Base-by-base conservation (phyloP, 2,113 vertebrate genomes). In the Turnix velox region DNA sequence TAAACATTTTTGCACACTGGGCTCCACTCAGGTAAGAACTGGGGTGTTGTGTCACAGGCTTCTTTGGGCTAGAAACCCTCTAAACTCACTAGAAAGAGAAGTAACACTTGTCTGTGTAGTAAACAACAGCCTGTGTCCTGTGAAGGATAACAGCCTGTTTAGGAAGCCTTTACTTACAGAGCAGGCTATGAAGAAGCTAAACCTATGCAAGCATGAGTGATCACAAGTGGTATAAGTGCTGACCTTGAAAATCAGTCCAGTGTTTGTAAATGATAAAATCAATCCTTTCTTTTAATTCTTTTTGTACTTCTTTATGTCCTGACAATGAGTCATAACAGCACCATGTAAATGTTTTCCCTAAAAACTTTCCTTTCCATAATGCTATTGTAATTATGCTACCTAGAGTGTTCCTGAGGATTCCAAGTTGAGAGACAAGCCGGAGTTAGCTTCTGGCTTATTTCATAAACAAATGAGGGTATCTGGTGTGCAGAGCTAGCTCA, bases 1-100 rank as follows among this genome's bases (percentile, higher is more conserved):
- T 58, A 18, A 42, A 24, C 2, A 2, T 7, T 28, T 23, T 58
- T 4, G 6, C 25, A 42, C 6, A 1, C 8, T 1, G 3, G 33
- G 13, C 6, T 84, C 19, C 16, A 9, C 37, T 72, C 49, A 45
- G 22, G 23, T 10, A 30, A 18, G 23, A 91, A 14, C 18, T 35
- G 35, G 2, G 5, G 3, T 2, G 20, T 82, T 74, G 48, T 40
- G 40, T 40, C 2, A 1, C 24, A 37, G 25, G 22, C 13, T 49
- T 69, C 61, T 87, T 31, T 35, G 33, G 35, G 7, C 48, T 51
- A 39, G 18, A 37, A 78, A 86, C 24, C 22, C 28, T 49, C 22
- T 22, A 25, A 37, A 80, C 80, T 52, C 52, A 18, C 19, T 7
- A 52, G 27, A 51, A 43, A 72, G 43, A 57, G 9, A 16, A 11